Conservation (phyloP, 2,113 vertebrate genomes). For the Ibidorhyncha struthersii region DNA sequence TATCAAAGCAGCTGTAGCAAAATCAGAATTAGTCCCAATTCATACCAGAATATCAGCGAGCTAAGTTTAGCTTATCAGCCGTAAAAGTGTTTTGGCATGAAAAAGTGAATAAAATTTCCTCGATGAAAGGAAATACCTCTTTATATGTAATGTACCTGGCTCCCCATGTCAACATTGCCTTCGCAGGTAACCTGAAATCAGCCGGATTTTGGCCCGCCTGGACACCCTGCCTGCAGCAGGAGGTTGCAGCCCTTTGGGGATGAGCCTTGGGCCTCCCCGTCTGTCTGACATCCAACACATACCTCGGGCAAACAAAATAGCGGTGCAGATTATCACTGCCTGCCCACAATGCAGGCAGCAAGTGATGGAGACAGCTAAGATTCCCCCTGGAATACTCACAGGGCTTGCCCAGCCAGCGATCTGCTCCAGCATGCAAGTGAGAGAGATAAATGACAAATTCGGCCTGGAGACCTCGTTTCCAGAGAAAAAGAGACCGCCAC, state of each 20-base stretch:
- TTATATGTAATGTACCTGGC: background rate
- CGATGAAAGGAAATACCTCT: background rate
- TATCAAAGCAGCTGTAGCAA: background rate
- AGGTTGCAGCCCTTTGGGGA: background rate
- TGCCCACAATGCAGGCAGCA: background rate
- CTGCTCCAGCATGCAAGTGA: background rate
- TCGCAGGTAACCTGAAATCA: background rate
- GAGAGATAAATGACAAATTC: background rate
- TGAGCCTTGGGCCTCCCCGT: background rate
- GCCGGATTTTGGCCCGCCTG: background rate
- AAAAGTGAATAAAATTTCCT: background rate
- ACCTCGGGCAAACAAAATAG: background rate
- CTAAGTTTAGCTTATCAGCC: background rate
- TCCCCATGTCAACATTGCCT: accelerated
- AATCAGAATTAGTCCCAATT: background rate
- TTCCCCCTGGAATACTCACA: background rate
- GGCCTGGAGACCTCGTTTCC: background rate
- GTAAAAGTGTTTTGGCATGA: background rate
- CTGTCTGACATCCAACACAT: background rate
- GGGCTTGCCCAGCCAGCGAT: background rate
- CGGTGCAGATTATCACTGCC: background rate
- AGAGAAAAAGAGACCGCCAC: background rate
- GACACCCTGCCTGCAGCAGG: background rate
- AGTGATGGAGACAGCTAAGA: background rate
- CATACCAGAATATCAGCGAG: background rate